Base-by-base conservation (phyloP, 1,140 invertebrate genomes). In the Drosophila bipectinata region DNA sequence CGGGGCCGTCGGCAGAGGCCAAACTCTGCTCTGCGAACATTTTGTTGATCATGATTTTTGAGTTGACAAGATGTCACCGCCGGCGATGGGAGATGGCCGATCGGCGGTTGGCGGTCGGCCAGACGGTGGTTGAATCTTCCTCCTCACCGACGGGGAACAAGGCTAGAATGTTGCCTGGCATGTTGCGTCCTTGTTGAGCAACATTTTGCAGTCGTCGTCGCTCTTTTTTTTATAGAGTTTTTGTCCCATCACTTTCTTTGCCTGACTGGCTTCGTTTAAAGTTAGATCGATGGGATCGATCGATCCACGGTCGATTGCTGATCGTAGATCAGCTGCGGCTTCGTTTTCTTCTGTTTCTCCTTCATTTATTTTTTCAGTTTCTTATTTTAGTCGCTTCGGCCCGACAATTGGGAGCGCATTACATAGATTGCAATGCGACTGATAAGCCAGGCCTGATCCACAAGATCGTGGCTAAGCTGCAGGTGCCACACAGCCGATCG, bases 41-140 rank as follows among this genome's bases (percentile, higher is more conserved):
- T 88, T 88, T 88, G 76, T 83, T 87, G 79, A 88, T 88, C 84
- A 88, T 88, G 83, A 88, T 88, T 88, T 88, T 79, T 79, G 82
- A 87, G 79, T 79, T 88, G 83, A 88, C 83, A 88, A 88, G 83
- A 89, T 88, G 83, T 88, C 83, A 88, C 72, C 83, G 83, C 62
- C 83, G 79, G 83, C 82, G 71, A 79, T 87, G 34, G 34, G 34
- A 7, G 32, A 32, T 10, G 8, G 79, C 79, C 79, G 71, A 76
- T 87, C 79, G 79, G 79, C 78, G 71, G 76, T 87, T 10, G 34
- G 34, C 10, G 34, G 10, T 10, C 66, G 66, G n/a, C 41, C 41
- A 18, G 41, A 44, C 41, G 41, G 14, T 12, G 51, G 51, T 26
- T 51, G 30, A 54, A 53, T 14, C 44, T 47, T 21, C 7, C 18